Evolutionary conservation across 2,888 invertebrate genomes (phyloP).

Genomic region (Mellilla xanthometata): DNA sequence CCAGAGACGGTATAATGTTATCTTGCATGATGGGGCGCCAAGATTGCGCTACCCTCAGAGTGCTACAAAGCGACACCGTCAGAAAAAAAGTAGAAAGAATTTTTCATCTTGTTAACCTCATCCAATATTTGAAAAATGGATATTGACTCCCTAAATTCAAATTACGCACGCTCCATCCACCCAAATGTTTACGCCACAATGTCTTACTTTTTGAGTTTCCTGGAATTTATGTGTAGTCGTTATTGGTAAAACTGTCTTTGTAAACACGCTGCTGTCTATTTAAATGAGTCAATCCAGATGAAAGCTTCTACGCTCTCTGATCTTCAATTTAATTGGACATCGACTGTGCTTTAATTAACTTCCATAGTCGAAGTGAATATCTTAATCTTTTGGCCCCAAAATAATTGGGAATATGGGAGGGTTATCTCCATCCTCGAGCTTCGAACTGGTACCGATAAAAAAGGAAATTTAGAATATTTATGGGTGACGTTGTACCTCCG

Average conservation of each 20-base stretch:
- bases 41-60: conserved; percentile 67
- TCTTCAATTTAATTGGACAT: conserved; percentile 28
- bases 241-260: conserved; percentile 20
- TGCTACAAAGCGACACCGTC: conserved; percentile 50
- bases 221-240: conserved; percentile 6
- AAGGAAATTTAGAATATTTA: conserved; percentile 46
- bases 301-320: conserved; percentile 24
- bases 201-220: conserved; percentile 7
- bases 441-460: conserved; percentile 45
- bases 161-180: conserved; percentile 2
- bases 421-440: conserved; percentile 35
- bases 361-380: conserved; percentile 29
- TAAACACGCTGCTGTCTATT: conserved; percentile 11
- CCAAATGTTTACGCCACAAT: conserved; percentile 12
- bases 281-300: conserved; percentile 22
- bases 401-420: conserved; percentile 42
- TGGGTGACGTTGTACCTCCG: conserved; percentile 32
- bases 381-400: conserved; percentile 34
- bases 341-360: conserved; percentile 31
- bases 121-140: conserved; percentile 7
- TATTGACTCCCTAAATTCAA: not conserved
- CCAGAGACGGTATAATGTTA: conserved; percentile 58
- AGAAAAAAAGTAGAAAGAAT: conserved; percentile 43
- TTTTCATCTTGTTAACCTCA: conserved; percentile 3
- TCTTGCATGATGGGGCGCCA: conserved; percentile 62